Conservation (phyloP, 2,888 invertebrate species). For the Polyommatus iphigenia region DNA sequence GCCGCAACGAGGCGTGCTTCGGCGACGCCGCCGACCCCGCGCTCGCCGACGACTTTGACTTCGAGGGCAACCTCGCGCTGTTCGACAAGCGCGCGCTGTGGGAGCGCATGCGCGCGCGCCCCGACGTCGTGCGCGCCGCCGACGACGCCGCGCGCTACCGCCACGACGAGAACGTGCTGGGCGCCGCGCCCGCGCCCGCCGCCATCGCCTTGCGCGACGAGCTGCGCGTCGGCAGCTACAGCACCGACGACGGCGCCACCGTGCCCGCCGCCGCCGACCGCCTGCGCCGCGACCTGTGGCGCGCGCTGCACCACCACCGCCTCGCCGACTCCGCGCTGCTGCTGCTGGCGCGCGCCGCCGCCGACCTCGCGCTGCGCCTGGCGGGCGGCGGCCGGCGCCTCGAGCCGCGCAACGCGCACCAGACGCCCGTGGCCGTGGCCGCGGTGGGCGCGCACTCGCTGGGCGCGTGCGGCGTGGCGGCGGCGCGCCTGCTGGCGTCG, state of each 20-base stretch:
- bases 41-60: slow-evolving; percentile 91
- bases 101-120: slow-evolving; percentile 63
- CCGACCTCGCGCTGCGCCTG: slow-evolving; percentile 88
- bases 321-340: slow-evolving; percentile 84
- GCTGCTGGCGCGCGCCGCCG: slow-evolving; percentile 90
- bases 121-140: slow-evolving; percentile 66
- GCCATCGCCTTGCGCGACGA: slow-evolving; percentile 86
- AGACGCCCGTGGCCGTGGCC: slow-evolving; percentile 90
- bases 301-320: slow-evolving; percentile 76
- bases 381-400: slow-evolving; percentile 91
- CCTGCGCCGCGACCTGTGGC: slow-evolving; percentile 84
- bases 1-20: slow-evolving; percentile 88
- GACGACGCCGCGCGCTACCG: slow-evolving; percentile 79
- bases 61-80: slow-evolving; percentile 94
- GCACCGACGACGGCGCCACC: slow-evolving; percentile 88
- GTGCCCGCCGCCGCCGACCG: slow-evolving; percentile 87
- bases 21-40: slow-evolving; percentile 84
- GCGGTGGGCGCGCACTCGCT: slow-evolving; percentile 85
- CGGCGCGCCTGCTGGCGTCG: slow-evolving; percentile 87
- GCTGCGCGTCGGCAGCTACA: slow-evolving; percentile 82
- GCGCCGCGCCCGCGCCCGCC: slow-evolving; percentile 43
- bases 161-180: slow-evolving; percentile 92
- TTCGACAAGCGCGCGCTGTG: slow-evolving; percentile 87
- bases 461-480: slow-evolving; percentile 60
- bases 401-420: slow-evolving; percentile 93